Percentiles rank a stretch among this genome's conserved stretches.
These are phyloP conservation scores for Solenodon paradoxus DNA, from an alignment of 2,113 vertebrate species.

Conservation along the genomic window DNA sequence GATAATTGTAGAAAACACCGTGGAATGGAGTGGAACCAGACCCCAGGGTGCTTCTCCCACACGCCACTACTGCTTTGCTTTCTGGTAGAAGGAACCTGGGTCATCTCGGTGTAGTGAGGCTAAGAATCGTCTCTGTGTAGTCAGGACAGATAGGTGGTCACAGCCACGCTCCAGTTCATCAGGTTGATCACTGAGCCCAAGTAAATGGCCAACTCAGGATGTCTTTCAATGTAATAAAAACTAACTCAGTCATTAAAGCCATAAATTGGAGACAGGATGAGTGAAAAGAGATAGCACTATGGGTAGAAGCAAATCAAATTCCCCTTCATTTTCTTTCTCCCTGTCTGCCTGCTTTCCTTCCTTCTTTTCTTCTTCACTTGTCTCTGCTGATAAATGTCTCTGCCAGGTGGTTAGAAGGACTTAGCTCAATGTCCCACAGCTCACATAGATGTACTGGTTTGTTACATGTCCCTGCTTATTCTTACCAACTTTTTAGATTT, in stretches of 20 bases:
- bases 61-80: background rate
- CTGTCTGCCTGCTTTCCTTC: background rate
- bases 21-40: background rate
- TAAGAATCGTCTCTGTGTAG: background rate
- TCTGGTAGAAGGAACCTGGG: background rate
- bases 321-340: background rate
- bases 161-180: background rate
- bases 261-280: background rate
- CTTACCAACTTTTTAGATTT: constrained; percentile 43
- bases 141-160: background rate
- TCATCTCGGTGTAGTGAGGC: background rate
- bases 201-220: background rate
- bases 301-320: constrained; percentile 3
- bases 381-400: background rate
- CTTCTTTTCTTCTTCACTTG: background rate
- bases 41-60: background rate
- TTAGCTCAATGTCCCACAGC: background rate
- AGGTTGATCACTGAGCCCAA: background rate
- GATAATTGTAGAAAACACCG: background rate
- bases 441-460: background rate
- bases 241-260: background rate
- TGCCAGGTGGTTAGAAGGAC: background rate
- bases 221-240: background rate
- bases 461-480: background rate
- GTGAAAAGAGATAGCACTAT: background rate